phyloP scores from a whole-genome alignment of 2,113 vertebrate genomes.

The Ancistrus triradiatus region DNA sequence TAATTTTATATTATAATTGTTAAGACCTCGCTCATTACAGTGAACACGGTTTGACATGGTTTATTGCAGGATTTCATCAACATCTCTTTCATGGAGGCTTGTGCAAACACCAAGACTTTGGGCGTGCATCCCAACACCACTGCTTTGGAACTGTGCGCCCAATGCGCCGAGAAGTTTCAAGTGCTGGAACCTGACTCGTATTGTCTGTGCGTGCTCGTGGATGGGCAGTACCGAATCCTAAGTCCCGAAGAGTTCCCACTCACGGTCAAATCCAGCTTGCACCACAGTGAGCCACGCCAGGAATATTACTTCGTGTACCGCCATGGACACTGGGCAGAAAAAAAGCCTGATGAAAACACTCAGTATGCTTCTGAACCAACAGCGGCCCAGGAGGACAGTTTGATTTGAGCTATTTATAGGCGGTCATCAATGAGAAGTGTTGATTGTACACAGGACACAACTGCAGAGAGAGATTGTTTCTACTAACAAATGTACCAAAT shows the following conservation, averaged over 20 bases:
- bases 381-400: slow-evolving; percentile 17
- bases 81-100: slow-evolving; percentile 77
- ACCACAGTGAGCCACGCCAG: slow-evolving; percentile 71
- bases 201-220: slow-evolving; percentile 75
- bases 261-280: slow-evolving; percentile 76
- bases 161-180: slow-evolving; percentile 85
- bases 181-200: slow-evolving; percentile 67
- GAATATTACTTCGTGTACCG: slow-evolving; percentile 90
- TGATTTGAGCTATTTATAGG: too few species aligned
- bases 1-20: too few species aligned
- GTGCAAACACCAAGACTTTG: slow-evolving; percentile 78
- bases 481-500: too few species aligned
- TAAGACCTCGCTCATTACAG: too few species aligned
- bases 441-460: too few species aligned
- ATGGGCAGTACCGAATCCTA: slow-evolving; percentile 70
- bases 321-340: slow-evolving; percentile 52
- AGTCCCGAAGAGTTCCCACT: slow-evolving; percentile 78
- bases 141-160: slow-evolving; percentile 71
- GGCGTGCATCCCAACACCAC: slow-evolving; percentile 73
- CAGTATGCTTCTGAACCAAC: neutral
- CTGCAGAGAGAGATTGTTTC: too few species aligned
- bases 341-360: slow-evolving; percentile 15
- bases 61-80: slow-evolving; percentile 85
- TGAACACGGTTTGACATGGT: too few species aligned
- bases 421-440: too few species aligned